Percentiles rank a stretch among this genome's conserved stretches.
These are phyloP conservation scores for Geothlypis trichas DNA, from an alignment of 2,113 vertebrate species.

Conservation along the genomic window DNA sequence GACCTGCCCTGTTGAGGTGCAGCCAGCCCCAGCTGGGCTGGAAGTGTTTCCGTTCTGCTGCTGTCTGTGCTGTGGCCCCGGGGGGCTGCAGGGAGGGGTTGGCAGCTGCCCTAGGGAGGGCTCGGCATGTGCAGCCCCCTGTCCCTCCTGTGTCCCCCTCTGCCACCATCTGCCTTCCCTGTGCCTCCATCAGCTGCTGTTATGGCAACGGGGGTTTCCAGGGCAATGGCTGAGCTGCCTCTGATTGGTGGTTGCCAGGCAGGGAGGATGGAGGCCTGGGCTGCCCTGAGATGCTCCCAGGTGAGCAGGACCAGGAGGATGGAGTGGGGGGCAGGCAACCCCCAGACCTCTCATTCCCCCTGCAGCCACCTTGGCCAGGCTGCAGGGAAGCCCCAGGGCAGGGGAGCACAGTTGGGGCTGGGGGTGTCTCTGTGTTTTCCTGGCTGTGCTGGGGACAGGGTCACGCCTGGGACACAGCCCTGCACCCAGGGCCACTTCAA, in stretches of 20 bases:
- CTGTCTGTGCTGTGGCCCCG: accelerated
- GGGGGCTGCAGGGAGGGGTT: background rate
- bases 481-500: background rate
- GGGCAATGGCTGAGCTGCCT: background rate
- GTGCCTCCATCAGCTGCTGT: slow-evolving; percentile 25
- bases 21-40: background rate
- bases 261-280: background rate
- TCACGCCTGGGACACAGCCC: background rate
- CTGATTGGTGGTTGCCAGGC: background rate
- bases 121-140: background rate
- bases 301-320: background rate
- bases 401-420: accelerated
- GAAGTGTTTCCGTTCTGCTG: accelerated
- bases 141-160: background rate
- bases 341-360: background rate
- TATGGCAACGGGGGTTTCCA: slow-evolving; percentile 53
- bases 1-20: accelerated
- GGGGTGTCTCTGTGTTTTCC: background rate
- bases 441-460: background rate
- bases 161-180: slow-evolving; percentile 48
- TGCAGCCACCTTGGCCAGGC: background rate
- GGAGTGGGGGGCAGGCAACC: background rate
- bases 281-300: slow-evolving; percentile 40
- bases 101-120: background rate
- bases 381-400: background rate